Percentiles rank a stretch among this genome's conserved stretches.
Conservation (phyloP, 2,888 invertebrate genomes). For the Euzophera pinguis region DNA sequence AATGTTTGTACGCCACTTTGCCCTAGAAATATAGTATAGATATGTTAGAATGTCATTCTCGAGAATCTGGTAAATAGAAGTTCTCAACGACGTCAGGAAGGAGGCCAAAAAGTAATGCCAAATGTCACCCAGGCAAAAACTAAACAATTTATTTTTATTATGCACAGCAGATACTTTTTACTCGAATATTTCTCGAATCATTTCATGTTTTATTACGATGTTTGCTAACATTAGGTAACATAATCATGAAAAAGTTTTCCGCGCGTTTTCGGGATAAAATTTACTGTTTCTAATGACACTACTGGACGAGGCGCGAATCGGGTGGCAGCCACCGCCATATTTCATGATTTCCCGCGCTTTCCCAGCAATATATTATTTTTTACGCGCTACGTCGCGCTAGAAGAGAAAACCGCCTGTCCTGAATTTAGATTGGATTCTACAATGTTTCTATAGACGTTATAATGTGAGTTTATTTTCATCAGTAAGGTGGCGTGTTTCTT, state of each 20-base stretch:
- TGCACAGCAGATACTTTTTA: no score
- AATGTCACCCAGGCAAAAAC: neutral
- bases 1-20: no score
- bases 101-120: no score
- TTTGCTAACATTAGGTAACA: neutral
- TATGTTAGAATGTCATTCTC: no score
- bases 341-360: conserved; percentile 63
- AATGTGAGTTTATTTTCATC: neutral
- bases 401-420: conserved; percentile 31
- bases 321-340: conserved; percentile 50
- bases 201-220: conserved; percentile 2
- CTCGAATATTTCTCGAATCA: neutral
- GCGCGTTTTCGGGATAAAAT: conserved; percentile 39
- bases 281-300: conserved; percentile 61
- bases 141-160: neutral
- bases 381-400: conserved; percentile 26
- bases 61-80: no score
- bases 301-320: conserved; percentile 46
- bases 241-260: conserved; percentile 4
- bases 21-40: no score
- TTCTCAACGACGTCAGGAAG: no score
- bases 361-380: conserved; percentile 58
- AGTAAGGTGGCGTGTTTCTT: neutral
- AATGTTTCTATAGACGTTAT: neutral
- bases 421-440: conserved; percentile 35